Conservation (phyloP, 1,140 invertebrate genomes). For the Physella acuta region DNA sequence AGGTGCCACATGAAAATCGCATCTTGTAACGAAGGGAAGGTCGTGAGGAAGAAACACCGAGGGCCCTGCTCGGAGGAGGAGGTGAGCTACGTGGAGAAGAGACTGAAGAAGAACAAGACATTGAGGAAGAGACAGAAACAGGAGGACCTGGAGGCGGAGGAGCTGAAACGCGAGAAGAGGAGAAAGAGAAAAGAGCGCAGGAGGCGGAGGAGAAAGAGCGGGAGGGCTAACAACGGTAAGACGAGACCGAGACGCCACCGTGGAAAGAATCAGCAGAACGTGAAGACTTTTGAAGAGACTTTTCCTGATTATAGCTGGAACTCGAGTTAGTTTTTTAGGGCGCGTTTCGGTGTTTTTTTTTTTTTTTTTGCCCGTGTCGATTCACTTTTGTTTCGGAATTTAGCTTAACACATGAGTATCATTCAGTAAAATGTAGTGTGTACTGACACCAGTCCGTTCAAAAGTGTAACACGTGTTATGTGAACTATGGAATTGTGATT, state of each 20-base stretch:
- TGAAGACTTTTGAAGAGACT: background rate
- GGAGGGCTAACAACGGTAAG: background rate
- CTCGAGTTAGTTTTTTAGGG: no score
- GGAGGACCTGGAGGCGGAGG: slow-evolving; percentile 14
- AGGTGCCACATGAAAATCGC: slow-evolving; percentile 43
- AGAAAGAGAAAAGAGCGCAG: slow-evolving; percentile 25
- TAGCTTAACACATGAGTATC: no score
- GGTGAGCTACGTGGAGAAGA: background rate
- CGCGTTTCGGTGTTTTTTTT: no score
- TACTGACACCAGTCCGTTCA: no score
- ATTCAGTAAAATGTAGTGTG: no score
- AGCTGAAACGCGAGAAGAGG: slow-evolving; percentile 25
- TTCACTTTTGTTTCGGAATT: no score
- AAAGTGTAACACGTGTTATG: no score
- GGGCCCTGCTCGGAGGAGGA: slow-evolving; percentile 30
- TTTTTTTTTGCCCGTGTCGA: no score
- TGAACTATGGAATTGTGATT: no score
- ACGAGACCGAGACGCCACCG: background rate
- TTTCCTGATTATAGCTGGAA: background rate
- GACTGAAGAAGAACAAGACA: slow-evolving; percentile 6
- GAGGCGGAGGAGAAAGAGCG: slow-evolving; percentile 24
- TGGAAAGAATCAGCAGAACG: background rate
- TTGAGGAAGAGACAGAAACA: slow-evolving; percentile 14
- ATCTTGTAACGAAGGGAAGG: slow-evolving; percentile 35
- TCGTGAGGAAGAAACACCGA: slow-evolving; percentile 34